Conservation (phyloP, 2,113 vertebrate species). For the Polypterus bichir region DNA sequence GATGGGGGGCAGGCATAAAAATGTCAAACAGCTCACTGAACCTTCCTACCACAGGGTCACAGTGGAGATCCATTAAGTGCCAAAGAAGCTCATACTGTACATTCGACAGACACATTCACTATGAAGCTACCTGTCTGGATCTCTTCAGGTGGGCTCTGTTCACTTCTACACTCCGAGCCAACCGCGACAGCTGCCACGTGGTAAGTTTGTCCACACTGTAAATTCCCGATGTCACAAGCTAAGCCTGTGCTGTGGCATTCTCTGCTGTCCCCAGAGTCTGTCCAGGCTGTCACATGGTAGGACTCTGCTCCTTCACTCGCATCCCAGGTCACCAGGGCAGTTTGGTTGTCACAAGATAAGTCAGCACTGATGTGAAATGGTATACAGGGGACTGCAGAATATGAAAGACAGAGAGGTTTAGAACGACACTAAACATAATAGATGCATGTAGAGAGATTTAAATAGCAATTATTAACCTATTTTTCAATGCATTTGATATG, state of each 20-base stretch:
- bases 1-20: no score
- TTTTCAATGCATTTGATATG: no score
- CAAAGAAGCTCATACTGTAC: no score
- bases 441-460: no score
- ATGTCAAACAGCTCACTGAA: no score
- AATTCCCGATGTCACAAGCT: conserved; percentile 32
- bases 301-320: conserved; percentile 24
- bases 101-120: no score
- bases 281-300: conserved; percentile 34
- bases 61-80: no score
- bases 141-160: conserved; percentile 29
- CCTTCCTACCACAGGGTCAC: no score
- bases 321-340: conserved; percentile 42
- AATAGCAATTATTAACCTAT: no score
- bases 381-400: conserved; percentile 44
- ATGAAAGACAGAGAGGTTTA: no score
- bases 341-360: conserved; percentile 32
- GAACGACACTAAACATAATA: no score
- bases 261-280: conserved; percentile 4
- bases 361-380: conserved; percentile 35
- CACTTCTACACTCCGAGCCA: conserved; percentile 29
- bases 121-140: conserved; percentile 39
- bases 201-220: conserved; percentile 45
- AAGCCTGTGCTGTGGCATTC: conserved; percentile 40
- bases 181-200: conserved; percentile 34